Base-by-base conservation (phyloP, 2,113 vertebrate species). In the Archilochus colubris region DNA sequence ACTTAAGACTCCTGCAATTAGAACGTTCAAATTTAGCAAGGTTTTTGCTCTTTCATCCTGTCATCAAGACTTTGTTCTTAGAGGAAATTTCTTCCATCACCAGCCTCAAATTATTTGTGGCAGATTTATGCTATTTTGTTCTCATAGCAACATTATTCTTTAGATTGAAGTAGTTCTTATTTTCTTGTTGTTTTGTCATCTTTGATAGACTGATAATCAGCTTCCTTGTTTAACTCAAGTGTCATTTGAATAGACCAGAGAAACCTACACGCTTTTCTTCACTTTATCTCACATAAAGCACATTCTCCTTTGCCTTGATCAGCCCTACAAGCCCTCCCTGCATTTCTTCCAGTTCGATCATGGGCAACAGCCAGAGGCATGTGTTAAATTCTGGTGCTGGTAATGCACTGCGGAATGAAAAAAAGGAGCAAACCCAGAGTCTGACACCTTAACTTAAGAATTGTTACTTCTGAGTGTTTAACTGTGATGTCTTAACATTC, bases 381-480 rank as follows among this genome's bases (percentile, higher is more conserved):
- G 7, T 75, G 54, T 23, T 63, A 48, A n/a, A 10, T 50, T 78
- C 43, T 12, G 1, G n/a, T 72, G 30, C 38, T 93, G 62, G 24
- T 75, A 82, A 31, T 54, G 50, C 40, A 9, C 77, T 81, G 30
- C 28, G 46, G 86, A 63, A 86, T 36, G 40, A 77, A 95, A 83
- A 64, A 40, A 70, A 57, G 33, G 28, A 67, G 14, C 14, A 85
- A 76, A 89, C 59, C 7, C 19, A 12, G 38, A 83, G 23, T 21
- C 44, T 83, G 38, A 59, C 30, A 53, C 44, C 54, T 89, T 73
- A 64, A 75, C 4, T 62, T 36, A 55, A 64, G 76, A 75, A 79
- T 17, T 86, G 44, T 78, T 81, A 68, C 75, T 89, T 95, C 76
- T 93, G 53, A 83, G n/a, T 54, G 53, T 74, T 91, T 91, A 78